Evolutionary conservation across 2,888 invertebrate species (phyloP), one percentile per base, ranked within the genome.

Genomic region (Tetrapedia diversipes): DNA sequence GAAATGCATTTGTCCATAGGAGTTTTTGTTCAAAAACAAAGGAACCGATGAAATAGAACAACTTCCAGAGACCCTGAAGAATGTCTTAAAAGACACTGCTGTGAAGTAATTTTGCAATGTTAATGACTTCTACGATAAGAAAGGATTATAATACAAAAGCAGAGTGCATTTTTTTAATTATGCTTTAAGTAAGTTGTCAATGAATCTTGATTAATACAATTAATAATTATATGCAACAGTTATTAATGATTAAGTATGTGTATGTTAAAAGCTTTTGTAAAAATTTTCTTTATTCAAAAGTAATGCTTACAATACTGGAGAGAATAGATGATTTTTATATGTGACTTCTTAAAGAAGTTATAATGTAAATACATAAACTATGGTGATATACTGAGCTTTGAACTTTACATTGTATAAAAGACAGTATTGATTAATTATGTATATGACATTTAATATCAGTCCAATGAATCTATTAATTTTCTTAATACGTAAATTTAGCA

Each of bases 281-380:
- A 53, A n/a, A 37, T 70, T 66, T 19, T 39, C 37, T 77, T 60
- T 60, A 53, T 75, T 79, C 14, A 37, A 65, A 77, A 75, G 29
- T 16, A 60, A 71, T 59, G 65, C 70, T 82, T 82, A 53, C 37
- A 49, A 69, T 65, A 61, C 65, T 73, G 34, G 64, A 77, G 45
- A 68, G 72, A 79, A 75, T 79, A 69, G 70, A 76, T 83, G 79
- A 85, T 85, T 85, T 84, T 84, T 83, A 79, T 79, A 83, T 82
- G 60, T 54, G 41, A 72, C 69, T 70, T 77, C 69, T 72, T 77
- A 72, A 49, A 68, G 45, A 66, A 77, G 57, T 74, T 45, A n/a
- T 37, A 66, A 70, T 85, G 85, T 84, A 84, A 81, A 85, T 84
- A 84, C 54, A 56, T 78, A 43, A 80, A 53, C 51, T 66, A 76